Evolutionary conservation across 2,797 vertebrate species (phyloP).

Genomic region (Choloepus didactylus): DNA sequence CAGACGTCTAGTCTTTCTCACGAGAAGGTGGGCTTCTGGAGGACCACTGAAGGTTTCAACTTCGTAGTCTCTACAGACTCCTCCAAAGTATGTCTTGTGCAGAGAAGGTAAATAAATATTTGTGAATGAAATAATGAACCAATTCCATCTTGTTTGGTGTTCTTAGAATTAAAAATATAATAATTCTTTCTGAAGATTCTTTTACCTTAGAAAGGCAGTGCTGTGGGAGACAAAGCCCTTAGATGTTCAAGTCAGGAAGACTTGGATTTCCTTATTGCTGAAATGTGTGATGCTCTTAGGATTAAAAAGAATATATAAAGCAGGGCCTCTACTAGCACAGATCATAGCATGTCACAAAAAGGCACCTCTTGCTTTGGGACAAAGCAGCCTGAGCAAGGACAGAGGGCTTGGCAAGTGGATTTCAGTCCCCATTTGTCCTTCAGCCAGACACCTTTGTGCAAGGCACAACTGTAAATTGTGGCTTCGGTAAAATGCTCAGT

Average conservation of each 20-base stretch:
- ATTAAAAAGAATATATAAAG: neutral
- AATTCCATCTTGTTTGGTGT: neutral
- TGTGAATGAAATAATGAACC: neutral
- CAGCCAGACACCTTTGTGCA: slow-evolving; percentile 41
- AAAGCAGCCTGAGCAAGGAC: neutral
- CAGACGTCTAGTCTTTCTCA: neutral
- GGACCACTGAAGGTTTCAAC: neutral
- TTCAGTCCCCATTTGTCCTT: neutral
- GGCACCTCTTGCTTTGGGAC: neutral
- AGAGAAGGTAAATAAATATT: neutral
- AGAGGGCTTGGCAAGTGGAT: neutral
- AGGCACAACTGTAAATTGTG: neutral
- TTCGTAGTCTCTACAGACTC: neutral
- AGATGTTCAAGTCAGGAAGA: neutral
- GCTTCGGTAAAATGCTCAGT: slow-evolving; percentile 42
- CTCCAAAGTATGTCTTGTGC: neutral
- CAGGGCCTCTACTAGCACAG: neutral
- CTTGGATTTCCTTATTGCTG: neutral
- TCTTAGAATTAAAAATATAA: slow-evolving; percentile 24
- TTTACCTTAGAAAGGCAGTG: slow-evolving; percentile 9
- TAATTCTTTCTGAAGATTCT: neutral
- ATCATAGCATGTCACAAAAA: neutral
- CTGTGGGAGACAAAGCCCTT: neutral
- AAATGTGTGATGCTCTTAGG: neutral
- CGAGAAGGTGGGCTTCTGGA: neutral